Conservation (phyloP, 2,888 invertebrate species). For the Athrips mouffetella region DNA sequence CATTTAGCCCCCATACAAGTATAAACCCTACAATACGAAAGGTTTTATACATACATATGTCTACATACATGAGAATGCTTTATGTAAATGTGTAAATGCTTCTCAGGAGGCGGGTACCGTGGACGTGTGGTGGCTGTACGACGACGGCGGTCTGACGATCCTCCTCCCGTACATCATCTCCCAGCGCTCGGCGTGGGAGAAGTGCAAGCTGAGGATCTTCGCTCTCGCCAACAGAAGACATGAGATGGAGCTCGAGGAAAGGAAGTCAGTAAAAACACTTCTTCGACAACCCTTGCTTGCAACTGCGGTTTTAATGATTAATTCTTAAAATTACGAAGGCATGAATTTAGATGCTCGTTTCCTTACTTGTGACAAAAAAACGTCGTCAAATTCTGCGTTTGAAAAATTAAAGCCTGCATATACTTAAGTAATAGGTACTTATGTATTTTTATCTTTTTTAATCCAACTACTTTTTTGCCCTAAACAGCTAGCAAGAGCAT, state of each 20-base stretch:
- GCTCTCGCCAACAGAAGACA: slow-evolving; percentile 89
- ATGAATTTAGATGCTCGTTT: too few relatives aligned
- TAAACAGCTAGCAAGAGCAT: too few relatives aligned
- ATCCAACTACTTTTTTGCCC: too few relatives aligned
- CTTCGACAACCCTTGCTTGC: background rate
- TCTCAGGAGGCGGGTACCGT: slow-evolving; percentile 86
- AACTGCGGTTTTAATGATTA: too few relatives aligned
- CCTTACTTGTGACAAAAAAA: too few relatives aligned
- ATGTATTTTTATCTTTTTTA: too few relatives aligned
- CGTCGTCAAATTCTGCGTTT: too few relatives aligned
- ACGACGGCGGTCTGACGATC: slow-evolving; percentile 92
- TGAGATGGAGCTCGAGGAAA: slow-evolving; percentile 88
- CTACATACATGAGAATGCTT: background rate
- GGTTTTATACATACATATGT: too few relatives aligned
- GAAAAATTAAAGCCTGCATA: background rate
- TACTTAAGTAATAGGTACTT: too few relatives aligned
- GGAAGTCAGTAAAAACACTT: slow-evolving; percentile 82
- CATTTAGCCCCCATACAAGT: too few relatives aligned
- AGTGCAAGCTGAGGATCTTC: slow-evolving; percentile 88
- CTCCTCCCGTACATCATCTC: slow-evolving; percentile 91
- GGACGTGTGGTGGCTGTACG: slow-evolving; percentile 98
- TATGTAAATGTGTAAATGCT: background rate
- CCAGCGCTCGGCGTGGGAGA: slow-evolving; percentile 85
- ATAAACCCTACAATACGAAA: too few relatives aligned
- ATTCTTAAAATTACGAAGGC: background rate